Evolutionary conservation across 2,888 invertebrate genomes (phyloP), one percentile per base, ranked within the genome.

Genomic region (Philhelius pedissequus): DNA sequence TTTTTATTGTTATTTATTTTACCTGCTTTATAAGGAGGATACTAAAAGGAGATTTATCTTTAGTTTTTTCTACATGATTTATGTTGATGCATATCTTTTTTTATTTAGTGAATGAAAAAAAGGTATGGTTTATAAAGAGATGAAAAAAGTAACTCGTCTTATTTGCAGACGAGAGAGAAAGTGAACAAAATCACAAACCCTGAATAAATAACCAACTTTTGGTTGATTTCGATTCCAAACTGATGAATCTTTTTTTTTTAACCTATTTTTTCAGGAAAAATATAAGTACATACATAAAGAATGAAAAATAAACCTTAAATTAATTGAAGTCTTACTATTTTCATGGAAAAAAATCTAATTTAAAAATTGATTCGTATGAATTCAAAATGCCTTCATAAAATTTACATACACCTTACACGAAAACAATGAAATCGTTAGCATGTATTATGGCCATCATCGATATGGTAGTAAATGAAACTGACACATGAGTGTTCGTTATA

Each of bases 391-490:
- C 32, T 18, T 71, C 30, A 64, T 66, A 50, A 71, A 71, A 64
- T 58, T 64, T 58, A 4, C 73, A 66, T 78, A 56, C 15, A 48
- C 52, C 64, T 64, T 70, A 20, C 35, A 62, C 30, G 22, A 38
- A 64, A 73, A 58, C 18, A 32, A 66, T 73, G 73, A 73, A 66
- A 68, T 73, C 56, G 73, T 79, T 73, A 66, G 54, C 50, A 73
- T 79, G 71, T 54, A 78, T 78, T 78, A 70, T 38, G 56, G 60
- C 62, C 45, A 62, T 62, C 69, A 70, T 77, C 76, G 76, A 77
- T 54, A 35, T 35, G 30, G 25, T 27, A 50, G 30, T 76, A 76
- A 76, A 60, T 58, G 68, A 50, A 56, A 64, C 54, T 66, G 78
- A 66, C 71, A 71, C 50, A 45, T 50, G 30, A 78, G 22, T 58